Evolutionary conservation across 1,140 invertebrate genomes (phyloP).

Genomic region (Temnothorax curvispinosus): DNA sequence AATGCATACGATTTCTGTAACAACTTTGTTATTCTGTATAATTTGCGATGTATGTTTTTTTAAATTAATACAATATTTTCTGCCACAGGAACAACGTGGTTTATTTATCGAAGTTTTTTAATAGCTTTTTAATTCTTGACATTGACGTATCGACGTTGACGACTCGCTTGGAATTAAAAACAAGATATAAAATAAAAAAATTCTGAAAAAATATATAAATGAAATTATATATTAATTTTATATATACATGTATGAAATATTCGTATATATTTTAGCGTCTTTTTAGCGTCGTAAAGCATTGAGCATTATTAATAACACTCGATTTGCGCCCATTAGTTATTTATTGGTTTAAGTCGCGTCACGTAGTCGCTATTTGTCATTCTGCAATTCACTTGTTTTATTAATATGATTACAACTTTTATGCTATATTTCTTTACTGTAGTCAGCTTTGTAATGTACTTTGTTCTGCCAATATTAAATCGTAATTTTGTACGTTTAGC

Average conservation of each 20-base stretch:
- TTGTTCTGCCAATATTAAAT: neutral
- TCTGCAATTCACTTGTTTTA: neutral
- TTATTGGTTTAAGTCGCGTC: constrained; percentile 12
- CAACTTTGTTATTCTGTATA: constrained; percentile 58
- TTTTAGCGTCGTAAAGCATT: neutral
- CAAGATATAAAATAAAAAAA: neutral
- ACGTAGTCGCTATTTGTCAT: neutral
- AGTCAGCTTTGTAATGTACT: neutral
- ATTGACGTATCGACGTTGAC: neutral
- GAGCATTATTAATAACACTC: neutral
- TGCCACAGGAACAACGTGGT: constrained; percentile 53
- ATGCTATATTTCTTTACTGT: neutral
- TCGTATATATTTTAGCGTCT: neutral
- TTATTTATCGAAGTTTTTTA: constrained; percentile 44
- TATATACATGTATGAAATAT: neutral
- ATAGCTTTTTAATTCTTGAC: constrained; percentile 37
- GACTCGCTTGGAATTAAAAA: neutral
- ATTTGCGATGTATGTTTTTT: constrained; percentile 66
- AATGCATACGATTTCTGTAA: constrained; percentile 55
- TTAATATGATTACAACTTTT: neutral
- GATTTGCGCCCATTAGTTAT: neutral
- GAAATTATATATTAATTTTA: neutral
- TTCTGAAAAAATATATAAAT: neutral
- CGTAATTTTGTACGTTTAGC: neutral
- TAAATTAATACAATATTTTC: constrained; percentile 67